A percentile compares a stretch with the other conserved stretches of the same genome.
Conservation (phyloP, 1,140 invertebrate species). For the Phymorhynchus buccinoides region DNA sequence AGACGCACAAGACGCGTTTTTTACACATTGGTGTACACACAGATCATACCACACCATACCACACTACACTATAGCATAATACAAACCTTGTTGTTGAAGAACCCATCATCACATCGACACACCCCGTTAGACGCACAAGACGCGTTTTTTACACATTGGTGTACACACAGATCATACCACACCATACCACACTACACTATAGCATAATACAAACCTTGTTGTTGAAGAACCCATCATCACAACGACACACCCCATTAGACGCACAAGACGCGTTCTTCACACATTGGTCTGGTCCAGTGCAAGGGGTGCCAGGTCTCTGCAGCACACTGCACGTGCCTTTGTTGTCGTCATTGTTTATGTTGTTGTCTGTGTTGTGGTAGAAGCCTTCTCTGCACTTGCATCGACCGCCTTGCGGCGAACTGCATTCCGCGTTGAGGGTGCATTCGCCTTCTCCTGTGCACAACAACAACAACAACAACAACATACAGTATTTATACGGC, state of each 20-base stretch:
- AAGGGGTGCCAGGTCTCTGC: constrained; percentile 28
- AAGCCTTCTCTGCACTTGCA: constrained; percentile 35
- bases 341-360: constrained; percentile 13
- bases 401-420: neutral
- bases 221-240: constrained; percentile 33
- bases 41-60: no score
- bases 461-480: neutral
- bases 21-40: no score
- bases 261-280: constrained; percentile 36
- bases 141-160: no score
- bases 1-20: no score
- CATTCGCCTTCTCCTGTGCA: constrained; percentile 26
- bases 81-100: no score
- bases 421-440: constrained; percentile 37
- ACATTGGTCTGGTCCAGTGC: constrained; percentile 38
- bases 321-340: constrained; percentile 27
- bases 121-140: no score
- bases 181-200: no score
- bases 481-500: no score
- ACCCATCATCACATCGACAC: no score
- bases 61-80: no score
- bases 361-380: constrained; percentile 14
- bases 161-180: no score
- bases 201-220: constrained; percentile 24
- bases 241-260: constrained; percentile 18